Evolutionary conservation across 2,888 invertebrate genomes (phyloP).

Genomic region (Agrotis exclamationis): DNA sequence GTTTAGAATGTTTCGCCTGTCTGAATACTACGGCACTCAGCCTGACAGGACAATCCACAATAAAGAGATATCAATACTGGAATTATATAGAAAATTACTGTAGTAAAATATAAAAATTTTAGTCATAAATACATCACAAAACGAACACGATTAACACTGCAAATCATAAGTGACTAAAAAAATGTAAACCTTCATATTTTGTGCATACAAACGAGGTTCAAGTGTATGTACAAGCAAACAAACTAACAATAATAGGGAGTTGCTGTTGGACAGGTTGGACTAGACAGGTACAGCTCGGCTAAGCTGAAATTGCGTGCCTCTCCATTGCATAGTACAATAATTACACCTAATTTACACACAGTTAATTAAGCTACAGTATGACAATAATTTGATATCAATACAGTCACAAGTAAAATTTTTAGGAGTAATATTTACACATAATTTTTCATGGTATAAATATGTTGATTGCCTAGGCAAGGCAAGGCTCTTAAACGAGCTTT

Average conservation of each 20-base stretch:
- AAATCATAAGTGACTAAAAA: too few species aligned
- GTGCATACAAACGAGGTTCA: slow-evolving; percentile 65
- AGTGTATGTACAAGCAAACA: slow-evolving; percentile 62
- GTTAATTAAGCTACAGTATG: too few species aligned
- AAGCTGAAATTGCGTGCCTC: too few species aligned
- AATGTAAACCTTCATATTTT: slow-evolving; percentile 58
- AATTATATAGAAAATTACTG: slow-evolving; percentile 47
- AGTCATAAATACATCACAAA: too few species aligned
- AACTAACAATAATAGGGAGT: slow-evolving; percentile 70
- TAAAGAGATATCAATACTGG: slow-evolving; percentile 64
- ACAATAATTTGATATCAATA: too few species aligned
- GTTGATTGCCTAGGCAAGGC: too few species aligned
- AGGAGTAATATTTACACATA: too few species aligned
- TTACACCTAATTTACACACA: too few species aligned
- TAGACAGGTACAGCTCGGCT: slow-evolving; percentile 68
- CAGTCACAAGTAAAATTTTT: too few species aligned
- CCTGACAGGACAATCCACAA: slow-evolving; percentile 49
- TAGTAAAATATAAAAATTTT: slow-evolving; percentile 54
- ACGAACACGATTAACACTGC: too few species aligned
- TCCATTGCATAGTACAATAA: neutral
- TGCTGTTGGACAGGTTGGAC: slow-evolving; percentile 78
- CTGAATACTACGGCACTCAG: slow-evolving; percentile 34
- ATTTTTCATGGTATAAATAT: too few species aligned
- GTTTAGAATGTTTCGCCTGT: slow-evolving; percentile 52
- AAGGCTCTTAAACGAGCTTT: too few species aligned